Evolutionary conservation across 1,140 invertebrate genomes (phyloP), one percentile per base, ranked within the genome.

Genomic region (Bombus confusus): DNA sequence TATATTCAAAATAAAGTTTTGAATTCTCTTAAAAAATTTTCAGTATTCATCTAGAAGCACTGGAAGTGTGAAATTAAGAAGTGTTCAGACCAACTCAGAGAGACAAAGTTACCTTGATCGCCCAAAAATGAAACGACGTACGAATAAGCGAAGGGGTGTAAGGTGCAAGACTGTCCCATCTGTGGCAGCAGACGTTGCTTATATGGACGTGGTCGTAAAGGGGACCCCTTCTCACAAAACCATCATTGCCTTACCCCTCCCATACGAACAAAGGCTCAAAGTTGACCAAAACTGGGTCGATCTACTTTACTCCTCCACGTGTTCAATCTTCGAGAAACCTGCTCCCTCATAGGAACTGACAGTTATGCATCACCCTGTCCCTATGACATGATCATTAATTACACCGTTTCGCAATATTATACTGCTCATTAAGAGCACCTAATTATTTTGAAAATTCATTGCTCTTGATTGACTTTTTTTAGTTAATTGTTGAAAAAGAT

Each of bases 201-300:
- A 93, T 93, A 93, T 92, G 92, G 86, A 88, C 81, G 72, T 84
- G 80, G 57, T 88, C 28, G 74, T 68, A 79, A 43, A 12, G 76
- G 72, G 81, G 69, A 57, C 83, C 89, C 91, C 90, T 89, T 84
- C 90, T 91, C 88, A 82, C 83, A 83, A 57, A 90, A 89, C 85
- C 57, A 83, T 37, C 47, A 31, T 68, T 64, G 37, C 72, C 64
- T 82, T 85, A 82, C 79, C 88, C 88, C 88, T 82, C 82, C 88
- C 83, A 78, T 47, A 62, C 39, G 71, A 66, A 82, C 74, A 81
- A 87, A 89, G 86, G 72, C 88, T 82, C 83, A 85, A 85, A 91
- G 82, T 88, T 88, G 88, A 83, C 83, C 83, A 86, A 87, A 93
- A 93, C 88, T 92, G 92, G 93, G 91, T 91, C 92, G 91, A 86